Base-by-base conservation (phyloP, 2,888 invertebrate genomes). In the Tryphoninae sp. region DNA sequence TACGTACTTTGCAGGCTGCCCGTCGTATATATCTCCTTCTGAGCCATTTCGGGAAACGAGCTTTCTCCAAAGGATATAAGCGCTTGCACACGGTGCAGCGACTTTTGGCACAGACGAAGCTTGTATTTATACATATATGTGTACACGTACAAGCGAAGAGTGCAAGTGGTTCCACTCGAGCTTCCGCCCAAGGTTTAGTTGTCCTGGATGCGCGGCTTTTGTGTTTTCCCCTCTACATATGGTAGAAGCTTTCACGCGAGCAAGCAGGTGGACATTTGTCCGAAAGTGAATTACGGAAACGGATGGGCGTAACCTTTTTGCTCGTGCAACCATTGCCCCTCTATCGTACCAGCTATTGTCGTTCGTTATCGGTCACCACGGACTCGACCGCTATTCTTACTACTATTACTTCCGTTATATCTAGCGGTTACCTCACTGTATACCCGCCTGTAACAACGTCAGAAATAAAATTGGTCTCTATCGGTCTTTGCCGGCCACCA, bases 271-370 rank as follows among this genome's bases (percentile, higher is more conserved):
- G 76, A 79, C 79, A 79, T 76, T 82, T 82, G 76, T 82, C 79
- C 68, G 62, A 79, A 82, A 82, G 82, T 79, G 79, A 82, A 82
- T 79, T 79, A 82, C 82, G 72, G 68, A 82, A 82, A 72, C 76
- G 76, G 58, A 80, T 73, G 73, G 76, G 72, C 76, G 72, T 72
- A 67, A 53, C 65, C 72, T 69, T 64, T 45, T 62, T 61, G 69
- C 42, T 64, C 40, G 77, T 69, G 23, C 69, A 64, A 77, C 59
- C 71, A 71, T 71, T 45, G 16, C 69, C 33, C 65, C 68, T 73
- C 65, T 75, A 23, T 62, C 68, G 45, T 76, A 76, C 68, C 51
- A 53, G 67, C 78, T 76, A 78, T 78, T 79, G 76, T 79, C 76
- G 68, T 68, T 76, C 73, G 76, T 76, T 82, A 82, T 80, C 72